Base-by-base conservation (phyloP, 2,888 invertebrate genomes). In the Labia minor region DNA sequence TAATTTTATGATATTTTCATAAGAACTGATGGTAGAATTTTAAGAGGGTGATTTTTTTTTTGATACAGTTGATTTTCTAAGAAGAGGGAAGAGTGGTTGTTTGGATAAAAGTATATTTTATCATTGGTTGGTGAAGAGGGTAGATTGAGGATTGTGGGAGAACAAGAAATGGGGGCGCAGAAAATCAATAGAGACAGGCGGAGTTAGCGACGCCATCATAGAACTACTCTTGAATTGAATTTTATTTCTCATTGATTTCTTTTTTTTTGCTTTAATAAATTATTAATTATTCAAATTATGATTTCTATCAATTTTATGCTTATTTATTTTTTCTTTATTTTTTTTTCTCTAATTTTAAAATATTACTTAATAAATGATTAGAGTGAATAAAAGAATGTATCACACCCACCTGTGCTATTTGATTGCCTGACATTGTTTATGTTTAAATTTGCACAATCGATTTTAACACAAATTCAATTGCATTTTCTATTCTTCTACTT, bases 351-450 rank as follows among this genome's bases (percentile, higher is more conserved):
- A n/a, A n/a, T n/a, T n/a, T n/a, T n/a, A n/a, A n/a, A n/a, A n/a
- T n/a, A n/a, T n/a, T n/a, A n/a, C n/a, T n/a, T n/a, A n/a, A n/a
- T n/a, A n/a, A n/a, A n/a, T n/a, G n/a, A n/a, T n/a, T n/a, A n/a
- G n/a, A n/a, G n/a, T n/a, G n/a, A n/a, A n/a, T n/a, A n/a, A n/a
- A n/a, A n/a, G n/a, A n/a, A n/a, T n/a, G 21, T 26, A 19, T 37
- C n/a, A 1, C 14, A 61, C 65, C 18, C 14, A 82, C 82, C 82
- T 82, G 82, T 73, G 82, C 82, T 72, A 82, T 82, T 74, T 82
- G 81, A 75, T 80, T 82, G 73, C 81, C 81, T 72, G 80, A 81
- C 80, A 82, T 81, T 75, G 76, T 76, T 70, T 78, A 26, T 77
- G 33, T 77, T n/a, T 77, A 18, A 21, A 77, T 77, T 70, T 77